Evolutionary conservation across 2,888 invertebrate genomes (phyloP).

Genomic region (Volucella zonaria): DNA sequence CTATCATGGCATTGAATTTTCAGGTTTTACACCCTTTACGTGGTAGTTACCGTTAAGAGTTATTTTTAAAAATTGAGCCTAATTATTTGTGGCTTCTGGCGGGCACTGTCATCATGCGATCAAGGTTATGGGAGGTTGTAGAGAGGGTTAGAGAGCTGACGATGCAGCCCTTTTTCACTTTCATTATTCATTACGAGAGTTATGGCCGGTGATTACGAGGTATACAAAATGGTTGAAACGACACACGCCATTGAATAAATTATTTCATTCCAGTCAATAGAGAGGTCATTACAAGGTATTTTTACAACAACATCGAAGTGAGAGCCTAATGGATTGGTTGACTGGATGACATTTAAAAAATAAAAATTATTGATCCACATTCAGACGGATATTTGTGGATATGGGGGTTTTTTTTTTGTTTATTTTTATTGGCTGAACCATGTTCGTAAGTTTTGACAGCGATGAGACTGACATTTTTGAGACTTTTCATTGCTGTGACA

Average conservation of each 20-base stretch:
- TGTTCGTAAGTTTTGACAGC: no score
- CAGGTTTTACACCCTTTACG: neutral
- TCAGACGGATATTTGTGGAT: neutral
- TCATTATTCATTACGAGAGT: slow-evolving; percentile 51
- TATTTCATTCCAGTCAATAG: slow-evolving; percentile 33
- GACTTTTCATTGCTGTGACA: no score
- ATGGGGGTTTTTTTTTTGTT: neutral
- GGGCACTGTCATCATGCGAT: slow-evolving; percentile 44
- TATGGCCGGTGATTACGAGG: slow-evolving; percentile 45
- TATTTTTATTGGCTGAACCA: no score
- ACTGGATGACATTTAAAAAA: slow-evolving; percentile 41
- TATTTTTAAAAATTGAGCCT: slow-evolving; percentile 59
- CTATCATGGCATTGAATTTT: neutral
- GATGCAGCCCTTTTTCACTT: slow-evolving; percentile 8
- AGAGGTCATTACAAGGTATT: neutral
- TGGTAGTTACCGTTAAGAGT: slow-evolving; percentile 36
- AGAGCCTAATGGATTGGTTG: slow-evolving; percentile 30
- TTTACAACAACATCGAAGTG: neutral
- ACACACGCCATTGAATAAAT: slow-evolving; percentile 55
- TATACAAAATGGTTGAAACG: slow-evolving; percentile 24
- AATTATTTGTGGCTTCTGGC: slow-evolving; percentile 61
- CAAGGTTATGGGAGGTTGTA: neutral
- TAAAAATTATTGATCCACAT: slow-evolving; percentile 17
- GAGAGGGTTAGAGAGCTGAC: neutral
- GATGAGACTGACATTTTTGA: no score